Evolutionary conservation across 2,888 invertebrate species (phyloP).

Genomic region (Terebella lapidaria): DNA sequence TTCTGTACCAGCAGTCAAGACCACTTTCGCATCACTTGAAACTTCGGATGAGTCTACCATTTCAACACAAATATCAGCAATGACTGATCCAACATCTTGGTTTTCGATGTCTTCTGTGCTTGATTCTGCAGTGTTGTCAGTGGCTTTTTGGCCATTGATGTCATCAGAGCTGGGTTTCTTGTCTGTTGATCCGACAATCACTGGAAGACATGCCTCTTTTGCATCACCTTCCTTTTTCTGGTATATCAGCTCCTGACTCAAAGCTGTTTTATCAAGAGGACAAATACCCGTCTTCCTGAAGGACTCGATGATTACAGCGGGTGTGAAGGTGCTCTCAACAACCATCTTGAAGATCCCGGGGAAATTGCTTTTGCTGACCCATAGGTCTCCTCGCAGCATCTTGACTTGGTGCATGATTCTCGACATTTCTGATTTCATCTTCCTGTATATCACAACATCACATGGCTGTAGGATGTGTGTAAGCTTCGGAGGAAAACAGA

Average conservation of each 20-base stretch:
- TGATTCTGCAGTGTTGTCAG: too few species aligned
- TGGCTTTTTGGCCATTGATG: too few species aligned
- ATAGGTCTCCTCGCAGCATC: background rate
- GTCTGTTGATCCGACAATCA: too few species aligned
- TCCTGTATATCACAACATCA: slow-evolving; percentile 5
- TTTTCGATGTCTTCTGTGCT: too few species aligned
- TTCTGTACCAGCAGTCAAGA: background rate
- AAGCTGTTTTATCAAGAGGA: background rate
- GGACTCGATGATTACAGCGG: background rate
- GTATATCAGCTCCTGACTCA: slow-evolving; percentile 1
- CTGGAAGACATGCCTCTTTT: too few species aligned
- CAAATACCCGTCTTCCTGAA: slow-evolving; percentile 6
- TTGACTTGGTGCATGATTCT: slow-evolving; percentile 5
- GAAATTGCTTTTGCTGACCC: slow-evolving; percentile 3
- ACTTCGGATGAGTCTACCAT: background rate
- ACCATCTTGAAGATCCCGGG: slow-evolving; percentile 1
- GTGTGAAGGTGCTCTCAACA: background rate
- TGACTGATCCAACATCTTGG: background rate
- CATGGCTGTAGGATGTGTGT: too few species aligned
- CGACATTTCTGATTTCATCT: background rate
- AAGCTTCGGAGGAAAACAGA: too few species aligned
- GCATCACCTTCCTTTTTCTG: too few species aligned
- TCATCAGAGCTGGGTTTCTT: too few species aligned
- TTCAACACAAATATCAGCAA: background rate
- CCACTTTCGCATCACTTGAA: background rate